A percentile compares a stretch with the other conserved stretches of the same genome.
Evolutionary conservation across 2,113 vertebrate genomes (phyloP).

Genomic region (Sminthopsis crassicaudata): DNA sequence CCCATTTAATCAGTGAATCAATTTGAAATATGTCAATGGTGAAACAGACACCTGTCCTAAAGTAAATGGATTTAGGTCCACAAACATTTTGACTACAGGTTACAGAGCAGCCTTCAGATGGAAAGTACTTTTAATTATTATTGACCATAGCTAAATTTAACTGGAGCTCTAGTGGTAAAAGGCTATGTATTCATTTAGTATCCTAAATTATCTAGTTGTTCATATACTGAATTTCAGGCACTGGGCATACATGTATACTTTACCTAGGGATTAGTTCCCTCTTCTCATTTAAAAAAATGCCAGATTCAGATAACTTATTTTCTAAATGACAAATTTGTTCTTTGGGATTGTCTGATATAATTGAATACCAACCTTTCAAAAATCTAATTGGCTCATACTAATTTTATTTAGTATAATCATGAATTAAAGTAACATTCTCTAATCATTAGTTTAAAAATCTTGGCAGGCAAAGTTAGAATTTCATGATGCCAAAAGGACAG

Average conservation of each 20-base stretch:
- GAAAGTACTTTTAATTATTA: slow-evolving; percentile 27
- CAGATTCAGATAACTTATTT: not conserved
- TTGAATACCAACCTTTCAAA: slow-evolving; percentile 37
- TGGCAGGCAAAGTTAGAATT: slow-evolving; percentile 56
- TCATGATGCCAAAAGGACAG: slow-evolving; percentile 51
- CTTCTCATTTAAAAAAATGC: not conserved
- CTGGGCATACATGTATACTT: not conserved
- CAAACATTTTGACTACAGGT: slow-evolving; percentile 37
- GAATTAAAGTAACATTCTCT: slow-evolving; percentile 56
- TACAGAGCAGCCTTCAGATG: slow-evolving; percentile 15
- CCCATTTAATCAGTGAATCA: slow-evolving; percentile 59
- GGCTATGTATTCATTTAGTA: not conserved
- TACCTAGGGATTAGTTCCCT: not conserved
- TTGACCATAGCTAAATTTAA: slow-evolving; percentile 27
- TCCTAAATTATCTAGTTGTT: not conserved
- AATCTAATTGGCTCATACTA: slow-evolving; percentile 40
- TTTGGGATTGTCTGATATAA: not conserved
- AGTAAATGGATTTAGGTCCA: slow-evolving; percentile 21
- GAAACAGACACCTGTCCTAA: slow-evolving; percentile 58
- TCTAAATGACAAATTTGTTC: not conserved
- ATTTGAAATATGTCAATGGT: slow-evolving; percentile 59
- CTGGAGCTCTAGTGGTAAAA: not conserved
- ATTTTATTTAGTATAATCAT: slow-evolving; percentile 63
- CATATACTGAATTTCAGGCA: slow-evolving; percentile 7
- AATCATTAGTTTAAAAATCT: slow-evolving; percentile 60